A percentile compares a stretch with the other conserved stretches of the same genome.
phyloP scores from a whole-genome alignment of 2,113 vertebrate species.

The Lipotes vexillifer region DNA sequence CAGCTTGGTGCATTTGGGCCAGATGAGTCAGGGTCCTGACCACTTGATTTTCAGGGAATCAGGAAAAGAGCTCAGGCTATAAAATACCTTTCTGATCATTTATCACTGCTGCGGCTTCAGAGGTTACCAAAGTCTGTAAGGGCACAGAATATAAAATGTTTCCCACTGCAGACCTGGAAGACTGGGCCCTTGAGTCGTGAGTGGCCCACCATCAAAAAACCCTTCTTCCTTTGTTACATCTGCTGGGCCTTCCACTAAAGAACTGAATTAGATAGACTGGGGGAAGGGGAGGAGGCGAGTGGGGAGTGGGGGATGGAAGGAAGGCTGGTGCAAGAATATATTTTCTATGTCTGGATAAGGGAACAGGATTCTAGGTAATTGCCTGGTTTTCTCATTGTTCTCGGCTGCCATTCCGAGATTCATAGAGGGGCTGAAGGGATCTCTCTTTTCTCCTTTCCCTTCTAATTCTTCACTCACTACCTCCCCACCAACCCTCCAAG shows the following conservation, averaged over 20 bases:
- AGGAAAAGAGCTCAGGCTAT: slow-evolving; percentile 52
- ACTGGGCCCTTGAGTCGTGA: slow-evolving; percentile 79
- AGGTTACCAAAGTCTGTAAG: slow-evolving; percentile 57
- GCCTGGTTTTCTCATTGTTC: slow-evolving; percentile 90
- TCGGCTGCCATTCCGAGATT: slow-evolving; percentile 86
- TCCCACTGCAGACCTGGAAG: slow-evolving; percentile 47
- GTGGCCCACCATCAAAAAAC: slow-evolving; percentile 87
- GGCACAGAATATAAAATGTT: slow-evolving; percentile 29
- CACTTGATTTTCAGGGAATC: slow-evolving; percentile 66
- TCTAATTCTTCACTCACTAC: slow-evolving; percentile 78
- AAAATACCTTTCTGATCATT: slow-evolving; percentile 71
- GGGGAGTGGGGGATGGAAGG: slow-evolving; percentile 66
- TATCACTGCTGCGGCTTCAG: slow-evolving; percentile 61
- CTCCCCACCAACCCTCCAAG: slow-evolving; percentile 51
- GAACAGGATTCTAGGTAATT: slow-evolving; percentile 93
- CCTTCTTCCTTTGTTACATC: slow-evolving; percentile 90
- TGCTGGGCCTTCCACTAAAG: slow-evolving; percentile 90
- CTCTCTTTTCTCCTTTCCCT: slow-evolving; percentile 77
- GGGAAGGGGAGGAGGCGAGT: slow-evolving; percentile 54
- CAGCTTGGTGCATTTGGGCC: neutral
- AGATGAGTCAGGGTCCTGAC: slow-evolving; percentile 57
- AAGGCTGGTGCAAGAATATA: slow-evolving; percentile 90
- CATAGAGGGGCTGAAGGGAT: slow-evolving; percentile 84
- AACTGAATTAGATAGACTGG: slow-evolving; percentile 92
- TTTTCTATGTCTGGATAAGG: slow-evolving; percentile 92